These are phyloP conservation scores for Silurus lanzhouensis DNA, from an alignment of 2,797 vertebrate genomes.

Conservation along the genomic window DNA sequence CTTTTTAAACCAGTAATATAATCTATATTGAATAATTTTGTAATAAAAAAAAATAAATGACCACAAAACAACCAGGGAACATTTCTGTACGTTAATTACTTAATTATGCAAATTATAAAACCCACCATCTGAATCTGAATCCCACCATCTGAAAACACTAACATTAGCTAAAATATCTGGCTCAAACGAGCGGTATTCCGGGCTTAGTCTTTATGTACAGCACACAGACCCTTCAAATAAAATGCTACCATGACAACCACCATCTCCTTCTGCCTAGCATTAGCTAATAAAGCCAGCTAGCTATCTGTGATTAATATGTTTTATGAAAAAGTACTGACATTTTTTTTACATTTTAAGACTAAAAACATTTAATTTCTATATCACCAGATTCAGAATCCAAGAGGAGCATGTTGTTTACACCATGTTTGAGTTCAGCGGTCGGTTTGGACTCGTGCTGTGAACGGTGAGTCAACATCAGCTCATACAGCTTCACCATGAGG, in stretches of 20 bases:
- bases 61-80: no score
- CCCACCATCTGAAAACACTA: neutral
- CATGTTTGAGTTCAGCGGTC: neutral
- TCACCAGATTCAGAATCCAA: neutral
- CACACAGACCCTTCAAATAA: neutral
- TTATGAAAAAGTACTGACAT: neutral
- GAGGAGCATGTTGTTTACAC: neutral
- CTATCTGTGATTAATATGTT: neutral
- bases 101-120: neutral
- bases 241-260: no score
- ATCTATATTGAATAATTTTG: neutral
- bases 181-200: neutral
- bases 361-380: neutral
- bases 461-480: neutral
- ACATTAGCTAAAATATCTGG: neutral
- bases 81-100: neutral
- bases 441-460: neutral
- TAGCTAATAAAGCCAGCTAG: neutral
- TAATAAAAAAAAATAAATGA: neutral
- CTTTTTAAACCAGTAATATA: neutral
- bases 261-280: neutral
- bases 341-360: neutral
- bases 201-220: neutral
- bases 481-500: neutral
- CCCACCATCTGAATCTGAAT: neutral